These are phyloP conservation scores for Drosophila mayri DNA, from an alignment of 1,140 invertebrate genomes.

Conservation along the genomic window DNA sequence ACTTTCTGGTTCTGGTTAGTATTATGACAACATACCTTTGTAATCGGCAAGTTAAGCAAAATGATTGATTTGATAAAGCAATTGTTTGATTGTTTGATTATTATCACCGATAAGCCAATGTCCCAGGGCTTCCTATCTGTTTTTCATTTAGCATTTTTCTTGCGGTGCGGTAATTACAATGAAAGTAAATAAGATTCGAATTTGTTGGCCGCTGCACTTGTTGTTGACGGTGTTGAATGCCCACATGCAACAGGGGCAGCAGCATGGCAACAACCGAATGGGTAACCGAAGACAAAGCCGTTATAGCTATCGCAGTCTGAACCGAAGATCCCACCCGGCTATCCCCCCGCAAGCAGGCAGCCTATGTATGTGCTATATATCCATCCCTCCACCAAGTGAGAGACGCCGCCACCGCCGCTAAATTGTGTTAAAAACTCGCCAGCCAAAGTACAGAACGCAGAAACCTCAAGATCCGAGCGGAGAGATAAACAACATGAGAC, in stretches of 20 bases:
- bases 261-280: constrained; percentile 9
- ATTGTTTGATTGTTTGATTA: not conserved
- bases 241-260: constrained; percentile 28
- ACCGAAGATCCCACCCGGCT: not conserved
- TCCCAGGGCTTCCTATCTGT: not conserved
- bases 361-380: constrained; percentile 7
- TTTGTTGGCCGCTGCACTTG: constrained; percentile 56
- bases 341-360: not conserved
- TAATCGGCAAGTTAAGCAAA: not conserved
- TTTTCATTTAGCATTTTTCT: not conserved
- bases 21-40: not conserved
- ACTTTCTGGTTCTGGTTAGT: too few species aligned
- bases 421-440: constrained; percentile 80
- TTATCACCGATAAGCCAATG: not conserved
- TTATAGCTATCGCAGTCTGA: constrained; percentile 42
- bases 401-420: constrained; percentile 48
- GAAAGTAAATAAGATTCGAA: constrained; percentile 72
- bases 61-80: constrained; percentile 10
- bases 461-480: constrained; percentile 77
- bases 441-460: constrained; percentile 77
- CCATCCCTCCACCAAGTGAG: constrained; percentile 28
- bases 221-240: constrained; percentile 45
- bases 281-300: constrained; percentile 66
- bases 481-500: constrained; percentile 63
- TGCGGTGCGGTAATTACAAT: constrained; percentile 51